phyloP scores from a whole-genome alignment of 2,888 invertebrate genomes.

The Tipula helvola region DNA sequence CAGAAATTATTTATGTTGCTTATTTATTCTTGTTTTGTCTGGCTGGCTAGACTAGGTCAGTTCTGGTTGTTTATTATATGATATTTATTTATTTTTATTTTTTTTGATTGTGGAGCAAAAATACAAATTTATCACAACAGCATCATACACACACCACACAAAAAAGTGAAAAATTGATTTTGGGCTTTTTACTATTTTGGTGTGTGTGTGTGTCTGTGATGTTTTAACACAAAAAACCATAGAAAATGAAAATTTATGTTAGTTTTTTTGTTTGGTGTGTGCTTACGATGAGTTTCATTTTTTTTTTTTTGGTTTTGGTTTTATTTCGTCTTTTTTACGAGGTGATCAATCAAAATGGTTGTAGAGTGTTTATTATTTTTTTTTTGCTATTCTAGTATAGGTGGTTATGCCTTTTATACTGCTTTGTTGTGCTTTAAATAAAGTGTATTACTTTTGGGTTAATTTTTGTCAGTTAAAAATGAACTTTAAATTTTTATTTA shows the following conservation, averaged over 20 bases:
- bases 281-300: background rate
- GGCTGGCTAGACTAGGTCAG: constrained; percentile 7
- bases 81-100: background rate
- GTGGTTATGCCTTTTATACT: background rate
- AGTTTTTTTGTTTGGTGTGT: background rate
- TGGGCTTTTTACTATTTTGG: constrained; percentile 5
- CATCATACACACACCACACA: background rate
- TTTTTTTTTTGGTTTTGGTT: background rate
- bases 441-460: background rate
- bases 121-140: background rate
- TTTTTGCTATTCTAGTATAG: background rate
- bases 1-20: background rate
- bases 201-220: background rate
- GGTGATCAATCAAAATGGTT: constrained; percentile 7
- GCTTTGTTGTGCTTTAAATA: background rate
- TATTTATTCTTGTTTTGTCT: background rate
- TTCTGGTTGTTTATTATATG: background rate
- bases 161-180: constrained; percentile 7
- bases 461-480: background rate
- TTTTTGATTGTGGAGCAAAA: background rate
- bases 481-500: background rate
- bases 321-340: background rate
- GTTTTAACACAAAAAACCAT: background rate
- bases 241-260: background rate
- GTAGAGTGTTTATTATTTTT: background rate